phyloP scores from a whole-genome alignment of 2,113 vertebrate species.

The Cairina moschata region DNA sequence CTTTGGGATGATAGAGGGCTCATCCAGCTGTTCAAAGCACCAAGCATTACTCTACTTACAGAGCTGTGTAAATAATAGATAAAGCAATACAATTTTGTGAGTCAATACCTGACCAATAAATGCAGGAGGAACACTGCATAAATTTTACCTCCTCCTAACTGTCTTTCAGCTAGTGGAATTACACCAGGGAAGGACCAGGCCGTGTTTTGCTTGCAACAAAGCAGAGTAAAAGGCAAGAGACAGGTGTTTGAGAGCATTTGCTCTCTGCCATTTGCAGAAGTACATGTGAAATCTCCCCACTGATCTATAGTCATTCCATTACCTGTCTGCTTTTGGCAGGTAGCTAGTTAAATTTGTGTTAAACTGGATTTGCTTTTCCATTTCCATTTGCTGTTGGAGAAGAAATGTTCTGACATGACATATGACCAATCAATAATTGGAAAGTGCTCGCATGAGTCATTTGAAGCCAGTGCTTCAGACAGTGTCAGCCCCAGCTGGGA shows the following conservation, averaged over 20 bases:
- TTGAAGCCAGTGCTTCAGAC: slow-evolving; percentile 29
- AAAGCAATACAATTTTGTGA: not conserved
- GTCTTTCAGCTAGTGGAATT: not conserved
- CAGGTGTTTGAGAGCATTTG: not conserved
- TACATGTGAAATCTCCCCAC: not conserved
- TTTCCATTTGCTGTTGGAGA: slow-evolving; percentile 42
- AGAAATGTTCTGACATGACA: slow-evolving; percentile 25
- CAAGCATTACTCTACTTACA: not conserved
- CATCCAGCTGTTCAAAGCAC: not conserved
- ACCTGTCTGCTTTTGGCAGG: not conserved
- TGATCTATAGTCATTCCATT: not conserved
- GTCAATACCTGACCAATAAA: not conserved
- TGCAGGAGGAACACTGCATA: not conserved
- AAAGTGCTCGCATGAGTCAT: slow-evolving; percentile 32
- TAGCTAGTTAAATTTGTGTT: slow-evolving; percentile 13
- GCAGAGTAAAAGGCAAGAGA: not conserved
- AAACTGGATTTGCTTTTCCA: slow-evolving; percentile 23
- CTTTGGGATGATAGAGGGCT: not conserved
- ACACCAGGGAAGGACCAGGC: not conserved
- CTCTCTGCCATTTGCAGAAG: not conserved
- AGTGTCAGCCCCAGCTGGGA: not conserved
- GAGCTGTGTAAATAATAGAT: not conserved
- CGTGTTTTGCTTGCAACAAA: not conserved
- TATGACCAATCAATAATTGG: not conserved
- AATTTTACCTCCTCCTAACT: not conserved